Base-by-base conservation (phyloP, 2,888 invertebrate species). In the Sisyra nigra region DNA sequence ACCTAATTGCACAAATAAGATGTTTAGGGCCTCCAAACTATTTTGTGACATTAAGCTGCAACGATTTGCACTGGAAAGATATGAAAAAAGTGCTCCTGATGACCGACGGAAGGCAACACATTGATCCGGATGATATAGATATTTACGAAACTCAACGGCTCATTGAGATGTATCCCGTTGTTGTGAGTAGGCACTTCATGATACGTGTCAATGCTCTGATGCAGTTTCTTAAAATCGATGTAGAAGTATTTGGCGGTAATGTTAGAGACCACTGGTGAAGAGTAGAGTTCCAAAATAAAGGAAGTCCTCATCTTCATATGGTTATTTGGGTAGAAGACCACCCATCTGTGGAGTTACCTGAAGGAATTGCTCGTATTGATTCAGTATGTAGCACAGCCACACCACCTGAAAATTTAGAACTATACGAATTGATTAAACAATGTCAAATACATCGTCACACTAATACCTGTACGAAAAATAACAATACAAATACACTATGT, bases 41-140 rank as follows among this genome's bases (percentile, higher is more conserved):
- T 34, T 53, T 53, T 44, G 9, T 39, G 10, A 39, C 39, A 18
- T 39, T 39, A 6, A 39, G 39, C n/a, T 39, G 37, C 32, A 54
- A 55, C 46, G 53, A 55, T 44, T 40, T 54, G 1, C 42, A 53
- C 44, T 55, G 52, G 54, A 17, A 35, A 15, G 53, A 53, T 41
- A 49, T 49, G 47, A 41, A 44, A 7, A 51, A 50, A 45, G 53
- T 48, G 24, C 46, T 52, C 6, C 46, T 54, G 6, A 49, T 53
- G 17, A 51, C 53, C 8, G 53, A 51, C 46, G 46, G 48, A 32
- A 37, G 47, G 15, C 42, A 46, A 3, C 36, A 47, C n/a, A 35
- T 10, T 8, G 42, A 47, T 40, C 48, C 49, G 6, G 19, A 17
- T 24, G 7, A 9, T 11, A 4, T 48, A 1, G 24, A 14, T 9